Percentiles rank a stretch among this genome's conserved stretches.
phyloP scores from a whole-genome alignment of 2,113 vertebrate genomes.

The Brachirus orientalis region DNA sequence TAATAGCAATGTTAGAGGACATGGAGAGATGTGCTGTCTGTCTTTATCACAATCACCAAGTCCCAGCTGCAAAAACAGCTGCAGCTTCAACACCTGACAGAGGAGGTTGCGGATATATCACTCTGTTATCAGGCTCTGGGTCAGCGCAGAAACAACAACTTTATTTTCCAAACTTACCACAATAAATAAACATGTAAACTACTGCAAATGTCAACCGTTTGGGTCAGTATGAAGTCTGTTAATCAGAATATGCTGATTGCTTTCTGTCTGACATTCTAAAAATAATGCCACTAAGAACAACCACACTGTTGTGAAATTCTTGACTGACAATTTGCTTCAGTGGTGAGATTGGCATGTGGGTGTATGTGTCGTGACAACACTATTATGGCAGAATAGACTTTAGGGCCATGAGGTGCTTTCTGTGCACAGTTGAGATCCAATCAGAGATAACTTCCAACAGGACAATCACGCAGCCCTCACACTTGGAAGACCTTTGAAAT shows the following conservation, averaged over 20 bases:
- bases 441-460: no score
- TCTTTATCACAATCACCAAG: constrained; percentile 35
- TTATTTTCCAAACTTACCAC: constrained; percentile 16
- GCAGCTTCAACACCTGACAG: constrained; percentile 56
- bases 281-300: constrained; percentile 17
- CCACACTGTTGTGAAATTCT: constrained; percentile 5
- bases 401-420: constrained; percentile 53
- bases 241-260: constrained; percentile 42
- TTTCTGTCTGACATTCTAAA: no score
- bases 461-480: no score
- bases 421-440: constrained; percentile 42
- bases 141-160: constrained; percentile 28
- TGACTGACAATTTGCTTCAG: constrained; percentile 43
- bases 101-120: constrained; percentile 38
- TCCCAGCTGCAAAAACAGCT: constrained; percentile 66
- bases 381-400: constrained; percentile 21
- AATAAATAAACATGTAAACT: constrained; percentile 50
- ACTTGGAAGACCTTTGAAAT: constrained; percentile 55
- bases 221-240: constrained; percentile 39
- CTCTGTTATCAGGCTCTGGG: no score
- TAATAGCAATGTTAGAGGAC: constrained; percentile 22
- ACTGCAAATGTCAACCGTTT: constrained; percentile 49
- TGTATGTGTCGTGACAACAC: constrained; percentile 41
- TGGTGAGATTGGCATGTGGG: constrained; percentile 41
- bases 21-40: constrained; percentile 28